Percentiles rank a stretch among this genome's conserved stretches.
Evolutionary conservation across 2,113 vertebrate genomes (phyloP).

Genomic region (Dascyllus trimaculatus): DNA sequence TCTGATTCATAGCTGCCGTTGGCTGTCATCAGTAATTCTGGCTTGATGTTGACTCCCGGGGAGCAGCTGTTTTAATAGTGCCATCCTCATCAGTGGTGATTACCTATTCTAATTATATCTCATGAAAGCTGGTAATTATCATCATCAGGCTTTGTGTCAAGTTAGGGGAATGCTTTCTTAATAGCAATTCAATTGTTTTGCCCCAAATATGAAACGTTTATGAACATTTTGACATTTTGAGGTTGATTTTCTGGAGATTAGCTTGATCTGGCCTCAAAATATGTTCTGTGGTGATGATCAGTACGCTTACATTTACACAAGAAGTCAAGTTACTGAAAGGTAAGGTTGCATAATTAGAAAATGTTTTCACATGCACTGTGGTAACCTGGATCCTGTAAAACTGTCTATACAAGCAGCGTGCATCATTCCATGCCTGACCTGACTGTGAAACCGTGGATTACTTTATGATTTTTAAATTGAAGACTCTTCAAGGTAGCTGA

Average conservation of each 20-base stretch:
- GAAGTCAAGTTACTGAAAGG: conserved; percentile 2
- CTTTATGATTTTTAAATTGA: neutral
- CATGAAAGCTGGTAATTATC: conserved; percentile 27
- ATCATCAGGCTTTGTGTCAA: conserved; percentile 9
- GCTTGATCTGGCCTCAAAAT: neutral
- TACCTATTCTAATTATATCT: conserved; percentile 44
- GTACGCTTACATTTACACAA: conserved; percentile 7
- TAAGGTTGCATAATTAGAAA: neutral
- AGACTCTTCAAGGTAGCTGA: neutral
- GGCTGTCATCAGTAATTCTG: conserved; percentile 18
- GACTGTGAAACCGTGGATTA: neutral
- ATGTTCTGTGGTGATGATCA: neutral
- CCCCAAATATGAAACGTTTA: neutral
- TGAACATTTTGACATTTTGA: neutral
- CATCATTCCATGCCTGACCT: neutral
- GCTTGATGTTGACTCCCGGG: neutral
- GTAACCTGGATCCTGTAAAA: neutral
- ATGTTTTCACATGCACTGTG: neutral
- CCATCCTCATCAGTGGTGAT: conserved; percentile 44
- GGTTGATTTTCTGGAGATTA: conserved; percentile 4
- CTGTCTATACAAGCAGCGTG: neutral
- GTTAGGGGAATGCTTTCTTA: neutral
- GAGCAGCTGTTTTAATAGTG: conserved; percentile 43
- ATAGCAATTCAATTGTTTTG: neutral
- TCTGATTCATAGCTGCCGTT: conserved; percentile 21